Evolutionary conservation across 92 coral and sea anemone genomes (phyloP), one percentile per base, ranked within the genome.

Genomic region (Palythoa grandiflora): DNA sequence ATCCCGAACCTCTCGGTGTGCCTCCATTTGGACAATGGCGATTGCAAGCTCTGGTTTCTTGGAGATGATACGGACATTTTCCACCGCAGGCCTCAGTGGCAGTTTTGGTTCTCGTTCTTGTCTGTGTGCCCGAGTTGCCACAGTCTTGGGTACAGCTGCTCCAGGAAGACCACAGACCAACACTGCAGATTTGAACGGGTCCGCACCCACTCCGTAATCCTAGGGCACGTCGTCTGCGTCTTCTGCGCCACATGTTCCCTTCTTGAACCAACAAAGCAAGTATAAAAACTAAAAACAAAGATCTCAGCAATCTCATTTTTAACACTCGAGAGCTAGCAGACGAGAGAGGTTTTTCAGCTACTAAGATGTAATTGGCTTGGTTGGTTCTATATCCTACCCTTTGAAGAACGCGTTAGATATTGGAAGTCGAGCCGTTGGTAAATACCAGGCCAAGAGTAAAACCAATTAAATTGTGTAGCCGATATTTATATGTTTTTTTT

Each of bases 21-120:
- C 98, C 98, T 16, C 95, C 94, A 59, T 93, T 83, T 65, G 72
- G 54, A 80, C 98, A 96, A 61, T 90, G 66, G 72, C 98, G 90
- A 84, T 96, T 96, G 47, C 98, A 96, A 7, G 88, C 90, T 71
- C 90, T 74, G 10, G 89, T 89, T 75, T 94, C 89, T 14, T 78
- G 37, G 17, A 95, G 55, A 9, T 52, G 63, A 77, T 88, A 92
- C 15, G 90, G 89, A 61, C 98, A 93, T 0, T 53, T 36, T 68
- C 96, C 95, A 16, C 98, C 96, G 16, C 93, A 89, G 5, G 89
- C 76, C 61, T 91, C 94, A 0, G 59, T 63, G 2, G 77, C 89
- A 5, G 90, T 85, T 80, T 92, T 89, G 17, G 54, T 36, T 78
- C 98, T 90, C 2, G 90, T 77, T 68, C 98, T 77, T 17, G 83